phyloP scores from a whole-genome alignment of 2,113 vertebrate species.

The Sebastes schlegelii region DNA sequence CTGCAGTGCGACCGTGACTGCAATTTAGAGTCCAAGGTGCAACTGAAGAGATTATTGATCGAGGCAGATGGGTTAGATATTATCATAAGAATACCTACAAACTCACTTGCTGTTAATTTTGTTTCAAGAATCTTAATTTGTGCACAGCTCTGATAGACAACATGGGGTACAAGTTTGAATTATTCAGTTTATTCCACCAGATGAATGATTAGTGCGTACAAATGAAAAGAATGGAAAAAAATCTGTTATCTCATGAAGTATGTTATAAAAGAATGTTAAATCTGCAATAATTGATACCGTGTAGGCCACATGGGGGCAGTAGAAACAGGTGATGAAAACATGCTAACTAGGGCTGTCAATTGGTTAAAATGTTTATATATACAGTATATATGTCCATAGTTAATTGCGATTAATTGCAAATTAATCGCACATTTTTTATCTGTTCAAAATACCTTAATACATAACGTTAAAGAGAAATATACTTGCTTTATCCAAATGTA shows the following conservation, averaged over 20 bases:
- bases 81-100: conserved; percentile 8
- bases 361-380: too few relatives aligned
- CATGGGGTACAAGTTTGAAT: not conserved
- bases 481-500: too few relatives aligned
- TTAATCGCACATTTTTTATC: too few relatives aligned
- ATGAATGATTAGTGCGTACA: not conserved
- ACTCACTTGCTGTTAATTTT: conserved; percentile 36
- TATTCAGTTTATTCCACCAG: not conserved
- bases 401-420: too few relatives aligned
- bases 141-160: not conserved
- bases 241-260: not conserved
- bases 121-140: conserved; percentile 20
- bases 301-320: not conserved
- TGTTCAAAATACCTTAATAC: too few relatives aligned
- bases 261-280: not conserved
- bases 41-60: conserved; percentile 40
- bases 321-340: too few relatives aligned
- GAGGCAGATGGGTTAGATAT: conserved; percentile 10
- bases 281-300: not conserved
- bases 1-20: not conserved
- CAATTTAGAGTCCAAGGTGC: conserved; percentile 22
- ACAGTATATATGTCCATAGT: too few relatives aligned
- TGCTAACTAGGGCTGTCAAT: too few relatives aligned
- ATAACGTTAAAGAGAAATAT: too few relatives aligned
- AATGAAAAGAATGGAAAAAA: not conserved